Conservation (phyloP, 30 jellyfish, hydroid and myxozoan species). For the Cassiopea andromeda region DNA sequence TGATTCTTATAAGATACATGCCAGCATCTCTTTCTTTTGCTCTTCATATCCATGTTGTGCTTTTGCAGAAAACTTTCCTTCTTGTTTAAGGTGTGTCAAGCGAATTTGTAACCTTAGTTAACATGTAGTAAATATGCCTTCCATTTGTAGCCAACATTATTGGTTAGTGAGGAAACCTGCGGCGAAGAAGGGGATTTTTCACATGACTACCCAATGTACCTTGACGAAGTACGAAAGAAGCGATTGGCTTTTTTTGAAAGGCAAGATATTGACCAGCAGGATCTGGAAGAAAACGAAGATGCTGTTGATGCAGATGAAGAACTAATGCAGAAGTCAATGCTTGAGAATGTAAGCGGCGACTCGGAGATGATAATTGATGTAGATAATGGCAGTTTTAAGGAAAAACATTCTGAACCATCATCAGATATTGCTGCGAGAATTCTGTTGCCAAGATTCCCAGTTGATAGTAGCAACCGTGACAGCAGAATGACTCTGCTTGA, state of each 20-base stretch:
- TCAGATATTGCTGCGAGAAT: constrained; percentile 14
- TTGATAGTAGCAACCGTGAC: neutral
- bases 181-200: neutral
- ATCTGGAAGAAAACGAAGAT: neutral
- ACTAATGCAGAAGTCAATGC: neutral
- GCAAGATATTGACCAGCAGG: neutral
- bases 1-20: too few species aligned
- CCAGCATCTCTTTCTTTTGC: too few species aligned
- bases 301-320: neutral
- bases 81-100: too few species aligned
- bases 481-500: neutral
- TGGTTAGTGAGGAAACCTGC: neutral
- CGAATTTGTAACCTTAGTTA: too few species aligned
- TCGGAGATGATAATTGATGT: neutral
- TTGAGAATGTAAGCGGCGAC: neutral
- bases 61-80: too few species aligned
- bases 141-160: neutral
- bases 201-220: neutral
- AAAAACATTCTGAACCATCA: neutral
- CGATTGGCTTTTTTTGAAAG: constrained; percentile 35
- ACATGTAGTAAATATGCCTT: neutral
- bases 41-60: too few species aligned
- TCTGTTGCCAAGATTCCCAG: constrained; percentile 23
- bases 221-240: constrained; percentile 17
- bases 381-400: neutral